phyloP scores from a whole-genome alignment of 1,140 invertebrate genomes.

The Halesus radiatus region DNA sequence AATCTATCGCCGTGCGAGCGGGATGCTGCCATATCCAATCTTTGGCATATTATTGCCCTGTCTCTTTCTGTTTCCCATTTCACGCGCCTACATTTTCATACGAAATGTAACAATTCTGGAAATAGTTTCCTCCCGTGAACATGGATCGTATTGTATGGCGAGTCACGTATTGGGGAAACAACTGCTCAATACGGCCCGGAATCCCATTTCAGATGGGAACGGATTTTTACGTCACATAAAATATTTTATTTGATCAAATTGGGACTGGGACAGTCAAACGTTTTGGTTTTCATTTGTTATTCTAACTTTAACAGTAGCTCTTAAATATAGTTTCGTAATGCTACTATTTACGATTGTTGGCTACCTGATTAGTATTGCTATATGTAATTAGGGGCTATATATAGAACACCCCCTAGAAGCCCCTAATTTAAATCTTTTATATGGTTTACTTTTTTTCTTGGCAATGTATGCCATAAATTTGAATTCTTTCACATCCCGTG shows the following conservation, averaged over 20 bases:
- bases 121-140: constrained; percentile 30
- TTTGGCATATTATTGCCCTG: not conserved
- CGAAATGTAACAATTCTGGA: constrained; percentile 29
- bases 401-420: too few species aligned
- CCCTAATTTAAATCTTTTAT: too few species aligned
- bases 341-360: too few species aligned
- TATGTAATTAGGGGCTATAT: too few species aligned
- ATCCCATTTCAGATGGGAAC: constrained; percentile 6
- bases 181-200: constrained; percentile 5
- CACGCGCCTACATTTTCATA: constrained; percentile 26
- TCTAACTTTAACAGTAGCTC: too few species aligned
- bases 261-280: not conserved
- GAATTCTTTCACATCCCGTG: too few species aligned
- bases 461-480: too few species aligned
- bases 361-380: too few species aligned
- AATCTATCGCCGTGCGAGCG: constrained; percentile 18
- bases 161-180: constrained; percentile 14
- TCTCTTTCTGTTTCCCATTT: not conserved
- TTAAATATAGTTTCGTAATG: too few species aligned
- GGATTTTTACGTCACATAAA: constrained; percentile 15
- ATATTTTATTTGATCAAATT: constrained; percentile 6
- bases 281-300: too few species aligned
- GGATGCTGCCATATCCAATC: constrained; percentile 3
- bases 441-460: too few species aligned
- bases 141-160: constrained; percentile 9